A percentile compares a stretch with the other conserved stretches of the same genome.
Conservation (phyloP, 2,888 invertebrate species). For the Sylvicola cinctus region DNA sequence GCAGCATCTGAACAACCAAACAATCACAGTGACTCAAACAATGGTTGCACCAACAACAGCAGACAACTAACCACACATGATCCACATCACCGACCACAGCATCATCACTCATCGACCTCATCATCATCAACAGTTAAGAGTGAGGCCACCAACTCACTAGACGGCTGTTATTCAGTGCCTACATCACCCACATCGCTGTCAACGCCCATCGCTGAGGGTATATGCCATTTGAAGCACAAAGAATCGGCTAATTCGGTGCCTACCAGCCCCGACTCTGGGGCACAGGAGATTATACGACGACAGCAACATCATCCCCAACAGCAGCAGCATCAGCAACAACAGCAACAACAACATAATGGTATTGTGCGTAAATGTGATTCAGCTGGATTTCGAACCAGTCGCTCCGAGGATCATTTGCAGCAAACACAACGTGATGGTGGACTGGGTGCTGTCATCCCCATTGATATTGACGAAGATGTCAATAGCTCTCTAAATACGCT, state of each 20-base stretch:
- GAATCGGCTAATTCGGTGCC: constrained; percentile 39
- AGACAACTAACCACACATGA: neutral
- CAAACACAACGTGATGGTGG: constrained; percentile 27
- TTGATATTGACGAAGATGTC: constrained; percentile 83
- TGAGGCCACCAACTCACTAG: constrained; percentile 16
- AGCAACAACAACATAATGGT: constrained; percentile 30
- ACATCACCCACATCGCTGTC: constrained; percentile 28
- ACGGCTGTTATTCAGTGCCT: constrained; percentile 26
- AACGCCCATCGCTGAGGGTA: constrained; percentile 22
- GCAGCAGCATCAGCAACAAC: neutral
- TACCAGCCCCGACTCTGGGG: constrained; percentile 39
- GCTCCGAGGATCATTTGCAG: constrained; percentile 82
- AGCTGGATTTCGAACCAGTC: constrained; percentile 65
- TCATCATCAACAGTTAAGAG: constrained; percentile 25
- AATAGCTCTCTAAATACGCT: constrained; percentile 84
- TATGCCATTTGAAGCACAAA: constrained; percentile 12
- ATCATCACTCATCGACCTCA: constrained; percentile 16
- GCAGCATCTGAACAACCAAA: neutral
- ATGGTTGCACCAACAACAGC: neutral
- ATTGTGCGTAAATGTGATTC: constrained; percentile 29
- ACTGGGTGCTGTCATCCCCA: constrained; percentile 65
- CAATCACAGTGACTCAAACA: neutral
- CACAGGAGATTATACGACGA: constrained; percentile 14
- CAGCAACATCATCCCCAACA: constrained; percentile 21
- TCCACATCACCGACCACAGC: neutral